Conservation (phyloP, 2,113 vertebrate species). For the Oncorhynchus mykiss region DNA sequence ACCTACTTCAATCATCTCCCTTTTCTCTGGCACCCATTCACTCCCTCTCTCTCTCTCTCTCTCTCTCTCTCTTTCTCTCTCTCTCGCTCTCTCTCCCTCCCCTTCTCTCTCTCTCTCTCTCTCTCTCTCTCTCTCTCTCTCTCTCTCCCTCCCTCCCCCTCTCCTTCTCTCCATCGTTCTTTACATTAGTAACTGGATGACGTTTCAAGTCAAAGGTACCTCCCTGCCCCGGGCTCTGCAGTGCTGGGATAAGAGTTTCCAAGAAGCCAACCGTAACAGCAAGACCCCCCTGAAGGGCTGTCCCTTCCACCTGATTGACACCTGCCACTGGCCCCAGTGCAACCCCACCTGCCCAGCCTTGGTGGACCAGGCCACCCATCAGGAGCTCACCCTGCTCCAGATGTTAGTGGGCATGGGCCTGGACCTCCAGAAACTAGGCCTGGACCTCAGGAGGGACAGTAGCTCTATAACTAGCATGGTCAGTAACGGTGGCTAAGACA, state of each 20-base stretch:
- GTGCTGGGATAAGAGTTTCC: conserved; percentile 81
- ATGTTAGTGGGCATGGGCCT: conserved; percentile 76
- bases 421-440: conserved; percentile 74
- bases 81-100: no score
- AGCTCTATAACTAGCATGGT: conserved; percentile 64
- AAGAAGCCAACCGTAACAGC: conserved; percentile 74
- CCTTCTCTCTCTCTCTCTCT: no score
- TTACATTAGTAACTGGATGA: conserved; percentile 75
- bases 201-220: conserved; percentile 76
- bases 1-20: not conserved
- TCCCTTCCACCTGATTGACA: conserved; percentile 78
- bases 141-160: no score
- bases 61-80: not conserved
- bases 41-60: not conserved
- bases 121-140: no score
- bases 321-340: conserved; percentile 80
- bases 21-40: not conserved
- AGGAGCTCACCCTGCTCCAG: conserved; percentile 78
- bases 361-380: conserved; percentile 73
- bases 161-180: not conserved
- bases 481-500: conserved; percentile 76
- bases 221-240: conserved; percentile 77
- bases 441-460: conserved; percentile 68
- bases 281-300: conserved; percentile 74
- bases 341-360: conserved; percentile 82